Conservation (phyloP, 2,113 vertebrate species). For the Candoia aspera region DNA sequence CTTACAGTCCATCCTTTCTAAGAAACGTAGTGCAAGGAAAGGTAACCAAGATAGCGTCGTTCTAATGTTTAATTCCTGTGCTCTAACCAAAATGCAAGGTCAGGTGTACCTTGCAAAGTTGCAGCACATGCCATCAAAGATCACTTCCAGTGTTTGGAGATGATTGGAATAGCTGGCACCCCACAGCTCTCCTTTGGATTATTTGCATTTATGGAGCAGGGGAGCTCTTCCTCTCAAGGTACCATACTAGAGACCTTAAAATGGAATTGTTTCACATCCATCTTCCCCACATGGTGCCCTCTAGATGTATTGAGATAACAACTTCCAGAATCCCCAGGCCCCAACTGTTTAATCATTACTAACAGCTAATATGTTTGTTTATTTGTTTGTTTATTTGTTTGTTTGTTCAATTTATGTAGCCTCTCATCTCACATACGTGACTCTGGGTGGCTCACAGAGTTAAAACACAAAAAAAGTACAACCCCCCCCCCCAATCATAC, state of each 20-base stretch:
- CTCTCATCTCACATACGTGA: too few species aligned
- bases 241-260: not conserved
- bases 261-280: conserved; percentile 1
- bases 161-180: not conserved
- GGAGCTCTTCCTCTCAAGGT: not conserved
- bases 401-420: too few species aligned
- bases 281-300: too few species aligned
- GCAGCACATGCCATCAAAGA: conserved; percentile 25
- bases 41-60: not conserved
- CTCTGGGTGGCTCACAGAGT: too few species aligned
- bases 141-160: conserved; percentile 22
- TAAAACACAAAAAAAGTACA: too few species aligned
- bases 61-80: conserved; percentile 5
- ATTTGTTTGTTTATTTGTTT: too few species aligned
- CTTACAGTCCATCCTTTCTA: conserved; percentile 47
- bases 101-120: conserved; percentile 4
- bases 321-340: not conserved
- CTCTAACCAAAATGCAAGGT: conserved; percentile 1
- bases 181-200: not conserved
- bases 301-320: too few species aligned
- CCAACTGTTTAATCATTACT: fast-evolving
- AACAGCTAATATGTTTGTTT: not conserved
- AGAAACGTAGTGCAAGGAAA: conserved; percentile 48
- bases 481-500: too few species aligned
- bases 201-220: not conserved